These are phyloP conservation scores for Calliphora vomitoria DNA, from an alignment of 2,888 invertebrate genomes.

Conservation along the genomic window DNA sequence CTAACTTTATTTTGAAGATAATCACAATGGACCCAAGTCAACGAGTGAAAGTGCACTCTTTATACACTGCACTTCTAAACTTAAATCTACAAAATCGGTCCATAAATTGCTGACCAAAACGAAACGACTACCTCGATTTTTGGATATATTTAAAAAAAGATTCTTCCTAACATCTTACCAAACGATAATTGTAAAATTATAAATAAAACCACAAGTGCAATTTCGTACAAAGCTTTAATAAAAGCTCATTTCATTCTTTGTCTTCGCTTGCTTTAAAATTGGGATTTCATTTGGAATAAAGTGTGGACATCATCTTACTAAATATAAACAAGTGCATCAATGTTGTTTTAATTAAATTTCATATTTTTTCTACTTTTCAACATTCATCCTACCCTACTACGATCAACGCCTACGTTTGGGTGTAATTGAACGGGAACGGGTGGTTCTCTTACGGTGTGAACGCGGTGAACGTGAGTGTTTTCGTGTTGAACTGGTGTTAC, in stretches of 20 bases:
- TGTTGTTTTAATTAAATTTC: slow-evolving; percentile 12
- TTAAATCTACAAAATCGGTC: no score
- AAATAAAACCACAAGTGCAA: background rate
- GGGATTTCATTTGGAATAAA: slow-evolving; percentile 8
- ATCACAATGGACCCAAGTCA: no score
- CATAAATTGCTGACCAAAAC: no score
- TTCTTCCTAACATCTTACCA: no score
- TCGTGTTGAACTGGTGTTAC: slow-evolving; percentile 59
- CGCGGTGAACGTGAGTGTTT: slow-evolving; percentile 71
- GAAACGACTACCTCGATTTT: no score
- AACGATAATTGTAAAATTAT: no score
- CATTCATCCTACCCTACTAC: background rate
- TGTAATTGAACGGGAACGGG: slow-evolving; percentile 71
- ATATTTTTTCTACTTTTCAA: slow-evolving; percentile 13
- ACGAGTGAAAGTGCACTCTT: no score
- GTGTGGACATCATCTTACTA: slow-evolving; percentile 17
- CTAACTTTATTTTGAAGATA: no score
- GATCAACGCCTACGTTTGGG: slow-evolving; percentile 70
- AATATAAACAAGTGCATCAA: slow-evolving; percentile 34
- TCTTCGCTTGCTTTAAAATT: slow-evolving; percentile 29
- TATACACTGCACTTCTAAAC: no score
- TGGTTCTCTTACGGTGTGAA: slow-evolving; percentile 56
- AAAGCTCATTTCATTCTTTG: background rate
- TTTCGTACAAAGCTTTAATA: slow-evolving; percentile 28
- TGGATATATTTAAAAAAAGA: no score